These are phyloP conservation scores for Leptonema lineaticorne DNA, from an alignment of 1,140 invertebrate genomes.

Conservation along the genomic window DNA sequence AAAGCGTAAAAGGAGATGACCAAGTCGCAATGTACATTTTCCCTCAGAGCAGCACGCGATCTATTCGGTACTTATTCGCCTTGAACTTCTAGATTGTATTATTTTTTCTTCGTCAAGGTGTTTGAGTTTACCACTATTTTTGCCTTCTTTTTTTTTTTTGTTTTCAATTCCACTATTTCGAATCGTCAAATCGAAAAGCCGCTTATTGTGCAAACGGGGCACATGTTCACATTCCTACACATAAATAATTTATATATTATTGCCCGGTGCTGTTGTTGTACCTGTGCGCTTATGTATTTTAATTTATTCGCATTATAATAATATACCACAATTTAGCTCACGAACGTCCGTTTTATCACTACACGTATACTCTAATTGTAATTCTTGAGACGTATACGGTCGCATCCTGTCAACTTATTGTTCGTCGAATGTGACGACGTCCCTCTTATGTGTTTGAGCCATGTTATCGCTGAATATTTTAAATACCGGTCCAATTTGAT, in stretches of 20 bases:
- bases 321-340: not conserved
- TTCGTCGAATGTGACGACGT: not conserved
- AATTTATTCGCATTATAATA: not conserved
- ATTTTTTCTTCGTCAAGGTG: not conserved
- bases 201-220: no score
- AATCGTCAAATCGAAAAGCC: no score
- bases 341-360: not conserved
- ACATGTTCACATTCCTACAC: no score
- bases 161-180: not conserved
- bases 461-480: no score
- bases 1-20: conserved; percentile 15
- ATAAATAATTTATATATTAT: no score
- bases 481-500: no score
- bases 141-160: not conserved
- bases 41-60: conserved; percentile 8
- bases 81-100: conserved; percentile 15
- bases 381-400: not conserved
- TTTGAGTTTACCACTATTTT: not conserved
- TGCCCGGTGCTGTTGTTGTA: no score
- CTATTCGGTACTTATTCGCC: conserved; percentile 8
- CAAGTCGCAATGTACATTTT: conserved; percentile 4
- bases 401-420: not conserved
- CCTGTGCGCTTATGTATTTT: not conserved
- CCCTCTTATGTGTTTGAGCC: not conserved
- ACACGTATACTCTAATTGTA: not conserved